Evolutionary conservation across 2,113 vertebrate genomes (phyloP).

Genomic region (Amblyornis subalaris): DNA sequence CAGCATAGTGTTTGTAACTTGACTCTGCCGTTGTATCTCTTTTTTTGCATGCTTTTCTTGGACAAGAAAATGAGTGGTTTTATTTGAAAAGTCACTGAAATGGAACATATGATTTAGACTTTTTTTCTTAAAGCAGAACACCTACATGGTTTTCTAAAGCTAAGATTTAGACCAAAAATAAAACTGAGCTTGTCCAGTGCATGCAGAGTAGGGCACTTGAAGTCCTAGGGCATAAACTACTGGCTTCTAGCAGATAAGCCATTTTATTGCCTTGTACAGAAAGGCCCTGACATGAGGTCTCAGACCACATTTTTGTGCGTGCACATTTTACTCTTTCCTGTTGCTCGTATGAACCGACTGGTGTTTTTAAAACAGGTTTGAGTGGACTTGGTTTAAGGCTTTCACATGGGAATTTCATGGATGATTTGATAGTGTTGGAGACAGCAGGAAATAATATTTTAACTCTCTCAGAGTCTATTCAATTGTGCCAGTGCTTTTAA

Average conservation of each 20-base stretch:
- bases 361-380: not conserved
- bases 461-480: not conserved
- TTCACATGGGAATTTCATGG: not conserved
- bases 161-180: slow-evolving; percentile 22
- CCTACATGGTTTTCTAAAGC: not conserved
- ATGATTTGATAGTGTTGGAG: not conserved
- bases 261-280: not conserved
- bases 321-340: not conserved
- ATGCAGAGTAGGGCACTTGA: not conserved
- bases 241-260: not conserved
- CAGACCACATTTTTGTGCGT: not conserved
- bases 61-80: not conserved
- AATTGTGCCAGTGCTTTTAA: not conserved
- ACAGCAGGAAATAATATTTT: not conserved
- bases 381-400: not conserved
- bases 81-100: not conserved
- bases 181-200: not conserved
- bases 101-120: not conserved
- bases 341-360: not conserved
- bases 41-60: not conserved
- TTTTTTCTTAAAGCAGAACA: slow-evolving; percentile 7
- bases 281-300: not conserved
- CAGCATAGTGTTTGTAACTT: not conserved
- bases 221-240: not conserved
- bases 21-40: not conserved